These are phyloP conservation scores for Rutilus rutilus DNA, from an alignment of 2,113 vertebrate species.

Conservation along the genomic window DNA sequence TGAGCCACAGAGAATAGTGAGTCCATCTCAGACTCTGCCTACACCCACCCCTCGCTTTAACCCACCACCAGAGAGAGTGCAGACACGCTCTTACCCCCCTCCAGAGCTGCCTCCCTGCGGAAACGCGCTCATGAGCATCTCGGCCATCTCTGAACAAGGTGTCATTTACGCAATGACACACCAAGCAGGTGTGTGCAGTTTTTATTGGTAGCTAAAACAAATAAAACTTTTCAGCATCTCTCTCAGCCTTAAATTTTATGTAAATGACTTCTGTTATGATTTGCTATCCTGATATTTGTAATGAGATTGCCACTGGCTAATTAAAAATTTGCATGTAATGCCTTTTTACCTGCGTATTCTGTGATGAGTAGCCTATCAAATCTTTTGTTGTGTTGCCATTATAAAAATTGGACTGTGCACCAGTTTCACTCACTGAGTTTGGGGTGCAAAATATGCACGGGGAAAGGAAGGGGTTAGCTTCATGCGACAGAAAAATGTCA, in stretches of 20 bases:
- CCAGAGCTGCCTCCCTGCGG: constrained; percentile 78
- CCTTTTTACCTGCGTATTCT: too few species aligned
- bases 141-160: constrained; percentile 82
- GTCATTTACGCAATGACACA: constrained; percentile 82
- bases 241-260: neutral
- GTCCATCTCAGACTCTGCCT: neutral
- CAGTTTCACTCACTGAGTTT: too few species aligned
- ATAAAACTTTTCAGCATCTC: neutral
- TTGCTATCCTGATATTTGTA: neutral
- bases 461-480: too few species aligned
- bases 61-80: constrained; percentile 65
- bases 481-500: too few species aligned
- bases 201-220: too few species aligned
- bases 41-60: constrained; percentile 51
- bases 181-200: constrained; percentile 65
- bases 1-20: neutral
- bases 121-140: constrained; percentile 75
- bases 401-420: too few species aligned
- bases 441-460: too few species aligned
- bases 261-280: neutral
- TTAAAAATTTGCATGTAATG: too few species aligned
- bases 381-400: too few species aligned
- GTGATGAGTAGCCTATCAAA: too few species aligned
- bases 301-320: too few species aligned
- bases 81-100: constrained; percentile 73